phyloP scores from a whole-genome alignment of 1,140 invertebrate species.

The Euglossa dilemma region DNA sequence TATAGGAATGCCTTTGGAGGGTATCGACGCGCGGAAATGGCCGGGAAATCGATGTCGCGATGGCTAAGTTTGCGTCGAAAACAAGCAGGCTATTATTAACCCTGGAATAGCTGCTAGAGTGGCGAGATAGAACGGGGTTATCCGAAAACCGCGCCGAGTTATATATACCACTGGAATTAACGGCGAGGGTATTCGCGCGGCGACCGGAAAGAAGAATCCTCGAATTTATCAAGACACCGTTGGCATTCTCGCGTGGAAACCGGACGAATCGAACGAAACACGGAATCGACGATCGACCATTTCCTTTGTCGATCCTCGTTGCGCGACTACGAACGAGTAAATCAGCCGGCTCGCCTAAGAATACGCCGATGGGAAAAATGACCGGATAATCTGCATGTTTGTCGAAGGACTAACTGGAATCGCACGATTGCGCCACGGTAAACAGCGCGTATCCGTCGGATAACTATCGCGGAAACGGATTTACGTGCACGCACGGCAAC shows the following conservation, averaged over 20 bases:
- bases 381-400: background rate
- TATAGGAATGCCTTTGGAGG: background rate
- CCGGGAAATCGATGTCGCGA: background rate
- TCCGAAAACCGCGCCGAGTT: background rate
- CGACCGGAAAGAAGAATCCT: background rate
- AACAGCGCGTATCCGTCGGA: background rate
- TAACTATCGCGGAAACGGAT: background rate
- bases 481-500: background rate
- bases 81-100: background rate
- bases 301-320: too few species aligned
- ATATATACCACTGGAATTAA: background rate
- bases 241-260: background rate
- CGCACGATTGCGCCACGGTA: background rate
- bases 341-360: background rate
- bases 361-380: background rate
- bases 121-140: background rate
- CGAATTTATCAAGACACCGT: too few species aligned
- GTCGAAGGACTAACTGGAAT: background rate
- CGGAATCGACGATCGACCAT: too few species aligned
- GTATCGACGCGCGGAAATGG: background rate
- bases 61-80: background rate
- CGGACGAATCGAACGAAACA: background rate
- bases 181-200: background rate
- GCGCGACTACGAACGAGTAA: background rate
- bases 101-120: too few species aligned